These are phyloP conservation scores for Rhinoderma darwinii DNA, from an alignment of 2,113 vertebrate species.

Conservation along the genomic window DNA sequence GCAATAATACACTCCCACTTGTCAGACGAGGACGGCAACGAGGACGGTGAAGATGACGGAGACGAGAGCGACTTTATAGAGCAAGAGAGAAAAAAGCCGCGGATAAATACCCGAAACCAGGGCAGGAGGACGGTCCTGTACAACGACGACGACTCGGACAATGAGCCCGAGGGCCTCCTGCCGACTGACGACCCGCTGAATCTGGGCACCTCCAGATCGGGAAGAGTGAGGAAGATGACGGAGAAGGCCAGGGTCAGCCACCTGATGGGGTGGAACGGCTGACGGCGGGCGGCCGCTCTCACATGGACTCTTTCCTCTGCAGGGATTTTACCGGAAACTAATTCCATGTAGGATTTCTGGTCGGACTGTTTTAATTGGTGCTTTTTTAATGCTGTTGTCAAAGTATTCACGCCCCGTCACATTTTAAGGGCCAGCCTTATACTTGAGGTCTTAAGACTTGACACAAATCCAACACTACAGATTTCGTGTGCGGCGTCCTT, in stretches of 20 bases:
- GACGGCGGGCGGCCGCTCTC: constrained; percentile 66
- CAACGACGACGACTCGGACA: constrained; percentile 89
- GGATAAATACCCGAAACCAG: constrained; percentile 94
- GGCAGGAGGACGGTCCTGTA: constrained; percentile 95
- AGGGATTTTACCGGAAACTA: constrained; percentile 89
- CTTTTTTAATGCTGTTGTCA: constrained; percentile 83
- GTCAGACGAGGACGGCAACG: constrained; percentile 71
- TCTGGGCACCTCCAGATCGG: constrained; percentile 94
- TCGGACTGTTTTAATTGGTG: constrained; percentile 82
- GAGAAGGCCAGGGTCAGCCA: constrained; percentile 98
- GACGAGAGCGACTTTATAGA: constrained; percentile 67
- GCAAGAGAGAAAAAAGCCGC: constrained; percentile 72
- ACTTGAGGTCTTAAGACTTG: constrained; percentile 77
- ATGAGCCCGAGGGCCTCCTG: constrained; percentile 86
- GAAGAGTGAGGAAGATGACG: constrained; percentile 96
- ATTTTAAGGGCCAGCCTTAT: constrained; percentile 73
- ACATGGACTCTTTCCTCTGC: constrained; percentile 82
- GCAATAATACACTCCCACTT: constrained; percentile 70
- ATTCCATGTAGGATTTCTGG: constrained; percentile 79
- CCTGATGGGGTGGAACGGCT: constrained; percentile 99
- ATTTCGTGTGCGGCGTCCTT: constrained; percentile 74
- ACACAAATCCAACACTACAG: constrained; percentile 74
- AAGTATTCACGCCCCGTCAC: constrained; percentile 65
- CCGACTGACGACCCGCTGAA: constrained; percentile 91
- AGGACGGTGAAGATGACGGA: constrained; percentile 75